Percentiles rank a stretch among this genome's conserved stretches.
Conservation (phyloP, 2,888 invertebrate genomes). For the Cosmopolites sordidus region DNA sequence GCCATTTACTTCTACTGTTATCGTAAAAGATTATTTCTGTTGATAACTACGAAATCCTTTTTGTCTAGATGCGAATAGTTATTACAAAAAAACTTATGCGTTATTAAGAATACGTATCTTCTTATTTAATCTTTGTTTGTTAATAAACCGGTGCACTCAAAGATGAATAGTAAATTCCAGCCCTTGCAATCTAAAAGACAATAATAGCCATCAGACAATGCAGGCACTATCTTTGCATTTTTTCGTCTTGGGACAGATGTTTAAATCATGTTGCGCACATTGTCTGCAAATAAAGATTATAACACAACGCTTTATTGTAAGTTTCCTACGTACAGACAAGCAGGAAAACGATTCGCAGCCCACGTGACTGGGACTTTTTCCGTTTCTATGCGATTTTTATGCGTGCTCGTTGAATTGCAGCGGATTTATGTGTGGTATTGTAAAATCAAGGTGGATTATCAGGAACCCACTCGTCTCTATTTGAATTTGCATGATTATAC, state of each 20-base stretch:
- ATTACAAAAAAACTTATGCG: too few species aligned
- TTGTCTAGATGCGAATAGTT: too few species aligned
- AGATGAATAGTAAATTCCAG: background rate
- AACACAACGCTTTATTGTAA: constrained; percentile 10
- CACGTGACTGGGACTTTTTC: background rate
- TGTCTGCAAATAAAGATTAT: constrained; percentile 14
- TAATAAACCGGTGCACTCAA: background rate
- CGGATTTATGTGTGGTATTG: background rate
- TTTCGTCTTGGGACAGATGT: constrained; percentile 3
- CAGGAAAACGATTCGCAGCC: constrained; percentile 1
- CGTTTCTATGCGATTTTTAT: too few species aligned
- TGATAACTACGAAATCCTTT: too few species aligned
- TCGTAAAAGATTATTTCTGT: too few species aligned
- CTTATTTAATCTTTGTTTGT: background rate
- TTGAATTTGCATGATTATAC: background rate
- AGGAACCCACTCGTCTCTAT: background rate
- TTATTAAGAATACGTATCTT: background rate
- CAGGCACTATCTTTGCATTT: background rate
- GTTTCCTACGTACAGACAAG: background rate
- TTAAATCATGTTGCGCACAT: constrained; percentile 7
- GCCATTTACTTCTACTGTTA: too few species aligned
- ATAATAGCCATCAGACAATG: background rate
- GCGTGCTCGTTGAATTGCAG: background rate
- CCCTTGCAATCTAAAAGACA: constrained; percentile 1
- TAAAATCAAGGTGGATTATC: constrained; percentile 1